Evolutionary conservation across 2,888 invertebrate genomes (phyloP).

Genomic region (Trilocha varians): DNA sequence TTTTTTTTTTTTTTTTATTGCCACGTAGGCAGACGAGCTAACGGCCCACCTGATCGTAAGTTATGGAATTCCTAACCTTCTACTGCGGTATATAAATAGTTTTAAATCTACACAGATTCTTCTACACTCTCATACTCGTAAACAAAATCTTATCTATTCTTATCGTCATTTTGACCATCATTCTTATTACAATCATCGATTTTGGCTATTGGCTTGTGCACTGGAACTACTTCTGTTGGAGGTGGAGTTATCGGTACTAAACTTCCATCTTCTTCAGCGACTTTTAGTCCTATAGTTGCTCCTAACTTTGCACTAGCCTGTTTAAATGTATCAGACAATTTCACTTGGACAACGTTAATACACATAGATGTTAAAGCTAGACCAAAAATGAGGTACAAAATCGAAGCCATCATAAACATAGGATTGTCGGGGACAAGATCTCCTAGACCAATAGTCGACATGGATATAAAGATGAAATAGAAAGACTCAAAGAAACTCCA

Average conservation of each 20-base stretch:
- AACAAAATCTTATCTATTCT: slow-evolving; percentile 48
- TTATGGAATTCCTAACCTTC: too few species aligned
- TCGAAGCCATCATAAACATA: slow-evolving; percentile 90
- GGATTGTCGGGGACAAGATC: slow-evolving; percentile 93
- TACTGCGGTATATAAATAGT: too few species aligned
- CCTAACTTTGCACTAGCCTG: slow-evolving; percentile 89
- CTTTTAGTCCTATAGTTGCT: slow-evolving; percentile 85
- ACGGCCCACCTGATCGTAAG: too few species aligned
- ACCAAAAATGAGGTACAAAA: slow-evolving; percentile 94
- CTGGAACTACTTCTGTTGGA: slow-evolving; percentile 50
- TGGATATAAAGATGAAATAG: slow-evolving; percentile 97
- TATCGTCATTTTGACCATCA: slow-evolving; percentile 32
- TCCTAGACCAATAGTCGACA: slow-evolving; percentile 98
- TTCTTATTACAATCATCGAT: slow-evolving; percentile 33
- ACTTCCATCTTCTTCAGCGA: slow-evolving; percentile 79
- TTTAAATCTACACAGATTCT: too few species aligned
- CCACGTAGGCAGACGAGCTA: too few species aligned
- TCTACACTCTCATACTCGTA: too few species aligned
- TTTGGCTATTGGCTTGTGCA: slow-evolving; percentile 48
- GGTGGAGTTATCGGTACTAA: slow-evolving; percentile 58
- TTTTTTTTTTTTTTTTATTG: too few species aligned
- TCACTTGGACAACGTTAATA: slow-evolving; percentile 94
- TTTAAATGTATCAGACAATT: slow-evolving; percentile 84
- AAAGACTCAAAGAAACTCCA: slow-evolving; percentile 96
- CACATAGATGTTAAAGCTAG: slow-evolving; percentile 97